Evolutionary conservation across 2,888 invertebrate genomes (phyloP).

Genomic region (Brachypterus glaber): DNA sequence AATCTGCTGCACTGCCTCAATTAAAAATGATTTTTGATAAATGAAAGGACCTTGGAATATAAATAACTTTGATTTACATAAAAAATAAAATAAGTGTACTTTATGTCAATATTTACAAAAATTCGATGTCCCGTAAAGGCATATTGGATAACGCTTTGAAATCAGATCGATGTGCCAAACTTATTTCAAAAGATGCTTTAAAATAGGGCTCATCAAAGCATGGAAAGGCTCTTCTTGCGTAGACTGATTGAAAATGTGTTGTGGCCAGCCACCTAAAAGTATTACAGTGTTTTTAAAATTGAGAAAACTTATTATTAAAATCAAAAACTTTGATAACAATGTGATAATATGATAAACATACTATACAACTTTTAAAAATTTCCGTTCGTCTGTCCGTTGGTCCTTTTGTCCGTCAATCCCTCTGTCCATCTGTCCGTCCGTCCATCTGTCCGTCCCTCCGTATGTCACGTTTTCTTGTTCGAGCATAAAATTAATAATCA

Average conservation of each 20-base stretch:
- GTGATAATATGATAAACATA: no score
- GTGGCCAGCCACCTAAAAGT: constrained; percentile 48
- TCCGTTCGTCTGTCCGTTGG: no score
- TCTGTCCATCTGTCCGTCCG: no score
- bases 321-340: no score
- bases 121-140: constrained; percentile 49
- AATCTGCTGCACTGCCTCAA: no score
- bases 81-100: constrained; percentile 7
- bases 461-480: no score
- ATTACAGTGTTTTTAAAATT: not conserved
- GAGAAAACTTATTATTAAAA: not conserved
- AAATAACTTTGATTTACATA: no score
- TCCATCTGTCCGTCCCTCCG: no score
- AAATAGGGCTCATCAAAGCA: constrained; percentile 71
- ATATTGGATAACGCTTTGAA: constrained; percentile 61
- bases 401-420: no score
- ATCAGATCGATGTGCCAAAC: constrained; percentile 54
- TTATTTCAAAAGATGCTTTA: constrained; percentile 67
- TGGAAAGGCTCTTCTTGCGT: constrained; percentile 59
- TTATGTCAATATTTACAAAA: constrained; percentile 50
- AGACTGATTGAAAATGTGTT: constrained; percentile 58
- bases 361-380: no score
- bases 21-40: constrained; percentile 1
- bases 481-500: no score
- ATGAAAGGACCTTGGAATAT: not conserved